These are phyloP conservation scores for Typhlichthys subterraneus DNA, from an alignment of 2,797 vertebrate species.

Conservation along the genomic window DNA sequence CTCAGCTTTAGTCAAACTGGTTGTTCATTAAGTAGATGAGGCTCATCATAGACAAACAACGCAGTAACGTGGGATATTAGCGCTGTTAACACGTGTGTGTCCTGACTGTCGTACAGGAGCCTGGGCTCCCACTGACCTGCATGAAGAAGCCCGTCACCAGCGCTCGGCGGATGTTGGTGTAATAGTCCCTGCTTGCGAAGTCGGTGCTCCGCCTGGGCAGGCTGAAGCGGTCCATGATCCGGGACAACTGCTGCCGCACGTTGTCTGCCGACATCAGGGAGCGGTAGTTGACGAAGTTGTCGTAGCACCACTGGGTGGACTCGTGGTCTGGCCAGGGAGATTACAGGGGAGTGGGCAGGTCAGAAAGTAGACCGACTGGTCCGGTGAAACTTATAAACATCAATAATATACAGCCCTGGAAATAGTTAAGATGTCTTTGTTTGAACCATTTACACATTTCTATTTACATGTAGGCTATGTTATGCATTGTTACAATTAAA, in stretches of 20 bases:
- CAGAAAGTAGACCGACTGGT: no score
- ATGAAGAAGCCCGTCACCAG: conserved; percentile 97
- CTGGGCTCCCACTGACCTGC: conserved; percentile 79
- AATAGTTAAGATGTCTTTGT: no score
- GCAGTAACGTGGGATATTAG: conserved; percentile 9
- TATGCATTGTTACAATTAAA: no score
- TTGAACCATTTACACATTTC: no score
- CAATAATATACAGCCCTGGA: no score
- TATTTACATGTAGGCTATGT: no score
- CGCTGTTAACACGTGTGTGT: not conserved
- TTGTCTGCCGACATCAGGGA: conserved; percentile 99
- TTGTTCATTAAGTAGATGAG: conserved; percentile 18
- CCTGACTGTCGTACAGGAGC: no score
- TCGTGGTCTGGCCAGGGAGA: conserved; percentile 87
- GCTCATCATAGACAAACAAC: conserved; percentile 23
- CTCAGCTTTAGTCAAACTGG: not conserved
- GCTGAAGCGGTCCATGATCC: conserved; percentile 99
- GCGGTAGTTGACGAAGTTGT: conserved; percentile 99
- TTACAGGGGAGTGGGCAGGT: not conserved
- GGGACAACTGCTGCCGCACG: conserved; percentile 95
- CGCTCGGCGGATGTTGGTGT: conserved; percentile 94
- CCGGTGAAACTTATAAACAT: no score
- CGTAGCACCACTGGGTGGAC: conserved; percentile 99
- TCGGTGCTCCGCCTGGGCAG: conserved; percentile 94
- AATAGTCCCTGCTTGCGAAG: conserved; percentile 95